Conservation (phyloP, 2,113 vertebrate genomes). For the Sphaerodactylus townsendi region DNA sequence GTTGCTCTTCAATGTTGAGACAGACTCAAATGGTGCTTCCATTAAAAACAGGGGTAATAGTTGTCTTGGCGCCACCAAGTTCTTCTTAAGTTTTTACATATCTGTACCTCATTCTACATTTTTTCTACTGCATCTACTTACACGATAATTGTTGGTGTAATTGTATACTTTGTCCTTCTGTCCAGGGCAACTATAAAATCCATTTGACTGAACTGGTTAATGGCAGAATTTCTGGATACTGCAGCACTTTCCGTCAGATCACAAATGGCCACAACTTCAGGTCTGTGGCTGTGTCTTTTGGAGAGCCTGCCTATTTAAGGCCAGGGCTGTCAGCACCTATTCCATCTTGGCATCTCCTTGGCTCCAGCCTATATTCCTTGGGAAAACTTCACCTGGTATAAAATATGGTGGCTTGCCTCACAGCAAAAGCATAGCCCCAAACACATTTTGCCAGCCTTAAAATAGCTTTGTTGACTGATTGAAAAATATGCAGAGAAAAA, state of each 20-base stretch:
- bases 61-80: background rate
- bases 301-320: background rate
- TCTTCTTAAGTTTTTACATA: background rate
- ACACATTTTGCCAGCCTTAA: too few species aligned
- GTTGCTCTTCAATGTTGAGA: background rate
- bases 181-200: background rate
- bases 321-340: background rate
- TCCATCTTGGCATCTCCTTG: background rate
- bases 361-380: too few species aligned
- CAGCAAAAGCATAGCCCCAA: too few species aligned
- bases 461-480: too few species aligned
- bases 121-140: background rate
- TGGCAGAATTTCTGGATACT: background rate
- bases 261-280: background rate
- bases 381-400: too few species aligned
- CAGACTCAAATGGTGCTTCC: background rate
- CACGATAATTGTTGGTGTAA: background rate
- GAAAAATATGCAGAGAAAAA: too few species aligned
- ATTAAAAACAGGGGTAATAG: background rate
- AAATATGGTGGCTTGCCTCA: too few species aligned
- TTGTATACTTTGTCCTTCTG: background rate
- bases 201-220: background rate
- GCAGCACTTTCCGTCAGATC: background rate
- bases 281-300: background rate
- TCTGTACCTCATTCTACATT: background rate